These are phyloP conservation scores for Isoperla grammatica DNA, from an alignment of 2,888 invertebrate genomes.

Conservation along the genomic window DNA sequence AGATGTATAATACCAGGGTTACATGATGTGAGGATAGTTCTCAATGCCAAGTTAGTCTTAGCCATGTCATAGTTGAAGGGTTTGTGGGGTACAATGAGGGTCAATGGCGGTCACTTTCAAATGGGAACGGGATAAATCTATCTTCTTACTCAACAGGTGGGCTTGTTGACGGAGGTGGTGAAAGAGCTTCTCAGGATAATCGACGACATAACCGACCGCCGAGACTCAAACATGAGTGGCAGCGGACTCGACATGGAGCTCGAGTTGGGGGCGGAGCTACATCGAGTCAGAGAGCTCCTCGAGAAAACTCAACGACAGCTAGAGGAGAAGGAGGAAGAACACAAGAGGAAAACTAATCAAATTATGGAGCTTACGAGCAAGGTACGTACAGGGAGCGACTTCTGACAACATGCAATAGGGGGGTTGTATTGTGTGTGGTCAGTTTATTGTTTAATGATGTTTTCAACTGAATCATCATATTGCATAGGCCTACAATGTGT, in stretches of 20 bases:
- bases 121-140: too few relatives aligned
- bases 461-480: too few relatives aligned
- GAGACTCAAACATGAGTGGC: conserved; percentile 57
- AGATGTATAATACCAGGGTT: too few relatives aligned
- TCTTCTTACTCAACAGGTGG: too few relatives aligned
- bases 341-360: conserved; percentile 71
- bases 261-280: conserved; percentile 42
- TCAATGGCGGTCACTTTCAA: too few relatives aligned
- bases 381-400: conserved; percentile 45
- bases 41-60: too few relatives aligned
- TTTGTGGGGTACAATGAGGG: too few relatives aligned
- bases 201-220: conserved; percentile 53
- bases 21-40: too few relatives aligned
- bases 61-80: too few relatives aligned
- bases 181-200: conserved; percentile 65
- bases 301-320: conserved; percentile 71
- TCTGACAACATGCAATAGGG: conserved; percentile 26
- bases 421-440: conserved; percentile 27
- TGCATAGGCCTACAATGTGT: too few relatives aligned
- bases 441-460: too few relatives aligned
- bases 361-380: conserved; percentile 76
- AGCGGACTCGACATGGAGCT: conserved; percentile 28
- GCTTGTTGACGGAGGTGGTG: conserved; percentile 59
- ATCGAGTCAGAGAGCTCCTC: conserved; percentile 42
- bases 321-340: conserved; percentile 71